phyloP scores from a whole-genome alignment of 2,113 vertebrate genomes.

The Egretta garzetta region DNA sequence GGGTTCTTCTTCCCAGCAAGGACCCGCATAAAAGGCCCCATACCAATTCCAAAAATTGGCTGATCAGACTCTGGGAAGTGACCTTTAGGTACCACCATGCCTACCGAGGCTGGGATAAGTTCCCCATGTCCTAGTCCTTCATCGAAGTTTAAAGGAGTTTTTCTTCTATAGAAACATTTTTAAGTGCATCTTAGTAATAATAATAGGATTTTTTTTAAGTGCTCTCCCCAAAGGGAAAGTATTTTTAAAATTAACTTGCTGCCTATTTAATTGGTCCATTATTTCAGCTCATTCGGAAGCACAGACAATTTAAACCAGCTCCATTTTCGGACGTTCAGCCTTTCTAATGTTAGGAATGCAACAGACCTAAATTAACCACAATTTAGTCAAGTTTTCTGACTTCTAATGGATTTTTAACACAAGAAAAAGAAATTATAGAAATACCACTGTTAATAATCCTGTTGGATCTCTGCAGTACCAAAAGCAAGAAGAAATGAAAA shows the following conservation, averaged over 20 bases:
- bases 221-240: neutral
- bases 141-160: neutral
- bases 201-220: neutral
- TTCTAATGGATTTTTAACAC: neutral
- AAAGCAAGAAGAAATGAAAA: neutral
- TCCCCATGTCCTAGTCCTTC: neutral
- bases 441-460: neutral
- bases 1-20: neutral
- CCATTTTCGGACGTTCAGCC: neutral
- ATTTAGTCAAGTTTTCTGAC: neutral
- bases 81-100: neutral
- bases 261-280: neutral
- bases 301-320: neutral
- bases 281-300: neutral
- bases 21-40: neutral
- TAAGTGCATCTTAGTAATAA: neutral
- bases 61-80: neutral
- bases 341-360: neutral
- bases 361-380: neutral
- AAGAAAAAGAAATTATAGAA: neutral
- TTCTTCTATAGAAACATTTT: neutral
- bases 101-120: rapidly evolving
- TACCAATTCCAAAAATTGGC: neutral
- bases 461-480: neutral
- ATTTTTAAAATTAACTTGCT: neutral